Evolutionary conservation across 2,797 vertebrate genomes (phyloP).

Genomic region (Schizothorax lantsangensis): DNA sequence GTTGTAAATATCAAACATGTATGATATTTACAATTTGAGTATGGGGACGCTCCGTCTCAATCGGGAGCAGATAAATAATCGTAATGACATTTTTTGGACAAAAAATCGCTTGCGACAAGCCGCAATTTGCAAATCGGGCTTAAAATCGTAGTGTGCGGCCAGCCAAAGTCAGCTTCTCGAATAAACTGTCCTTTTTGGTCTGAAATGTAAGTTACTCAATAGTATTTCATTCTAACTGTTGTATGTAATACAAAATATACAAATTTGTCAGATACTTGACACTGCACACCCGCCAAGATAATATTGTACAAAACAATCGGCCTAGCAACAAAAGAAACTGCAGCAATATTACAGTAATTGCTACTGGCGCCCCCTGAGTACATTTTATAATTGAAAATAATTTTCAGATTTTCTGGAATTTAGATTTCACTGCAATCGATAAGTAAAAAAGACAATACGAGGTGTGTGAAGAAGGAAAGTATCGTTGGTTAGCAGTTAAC

Average conservation of each 20-base stretch:
- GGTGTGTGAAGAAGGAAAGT: not conserved
- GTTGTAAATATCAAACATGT: too few species aligned
- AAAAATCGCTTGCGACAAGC: too few species aligned
- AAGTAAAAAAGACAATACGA: not conserved
- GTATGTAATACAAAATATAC: not conserved
- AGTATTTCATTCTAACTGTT: not conserved
- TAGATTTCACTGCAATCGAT: not conserved
- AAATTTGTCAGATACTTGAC: not conserved
- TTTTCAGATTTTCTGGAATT: too few species aligned
- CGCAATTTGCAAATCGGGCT: too few species aligned
- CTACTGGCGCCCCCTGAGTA: not conserved
- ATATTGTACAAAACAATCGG: not conserved
- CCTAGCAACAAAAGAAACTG: not conserved
- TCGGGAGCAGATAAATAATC: too few species aligned
- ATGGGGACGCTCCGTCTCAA: too few species aligned
- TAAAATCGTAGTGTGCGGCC: too few species aligned
- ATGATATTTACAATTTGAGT: too few species aligned
- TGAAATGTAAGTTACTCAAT: not conserved
- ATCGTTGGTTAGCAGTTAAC: not conserved
- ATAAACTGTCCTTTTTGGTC: not conserved
- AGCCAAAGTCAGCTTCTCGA: not conserved
- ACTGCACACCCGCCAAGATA: too few species aligned
- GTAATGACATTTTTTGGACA: too few species aligned
- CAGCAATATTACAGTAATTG: not conserved
- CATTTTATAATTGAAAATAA: not conserved